Evolutionary conservation across 2,113 vertebrate species (phyloP).

Genomic region (Beaufortia kweichowensis): DNA sequence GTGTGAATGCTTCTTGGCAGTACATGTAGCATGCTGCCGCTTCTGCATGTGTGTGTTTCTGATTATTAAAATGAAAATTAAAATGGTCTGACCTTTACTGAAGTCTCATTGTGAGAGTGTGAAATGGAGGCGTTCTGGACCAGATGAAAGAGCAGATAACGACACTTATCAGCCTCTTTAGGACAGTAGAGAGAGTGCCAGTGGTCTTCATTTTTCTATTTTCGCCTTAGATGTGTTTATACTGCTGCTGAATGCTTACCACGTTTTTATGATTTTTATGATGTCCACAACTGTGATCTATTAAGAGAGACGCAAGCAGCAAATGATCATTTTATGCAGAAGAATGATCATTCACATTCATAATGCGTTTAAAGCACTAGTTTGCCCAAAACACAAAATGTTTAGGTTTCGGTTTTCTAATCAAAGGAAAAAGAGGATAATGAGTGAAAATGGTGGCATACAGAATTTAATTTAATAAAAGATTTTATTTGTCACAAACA

Average conservation of each 20-base stretch:
- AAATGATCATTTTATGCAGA: too few species aligned
- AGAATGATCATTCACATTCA: too few species aligned
- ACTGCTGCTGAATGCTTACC: neutral
- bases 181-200: neutral
- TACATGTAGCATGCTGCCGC: constrained; percentile 55
- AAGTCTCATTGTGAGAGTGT: neutral
- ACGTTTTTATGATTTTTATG: neutral
- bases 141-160: constrained; percentile 8
- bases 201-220: constrained; percentile 47
- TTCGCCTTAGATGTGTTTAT: neutral
- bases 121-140: neutral
- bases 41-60: constrained; percentile 19
- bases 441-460: too few species aligned
- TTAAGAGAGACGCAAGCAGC: too few species aligned
- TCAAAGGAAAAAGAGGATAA: too few species aligned
- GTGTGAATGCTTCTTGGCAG: constrained; percentile 55
- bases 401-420: too few species aligned
- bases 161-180: constrained; percentile 9
- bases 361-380: too few species aligned
- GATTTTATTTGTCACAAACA: too few species aligned
- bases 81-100: neutral
- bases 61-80: neutral
- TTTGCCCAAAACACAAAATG: too few species aligned
- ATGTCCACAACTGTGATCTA: too few species aligned
- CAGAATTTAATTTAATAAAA: too few species aligned